Evolutionary conservation across 2,113 vertebrate species (phyloP).

Genomic region (Microtus oregoni): DNA sequence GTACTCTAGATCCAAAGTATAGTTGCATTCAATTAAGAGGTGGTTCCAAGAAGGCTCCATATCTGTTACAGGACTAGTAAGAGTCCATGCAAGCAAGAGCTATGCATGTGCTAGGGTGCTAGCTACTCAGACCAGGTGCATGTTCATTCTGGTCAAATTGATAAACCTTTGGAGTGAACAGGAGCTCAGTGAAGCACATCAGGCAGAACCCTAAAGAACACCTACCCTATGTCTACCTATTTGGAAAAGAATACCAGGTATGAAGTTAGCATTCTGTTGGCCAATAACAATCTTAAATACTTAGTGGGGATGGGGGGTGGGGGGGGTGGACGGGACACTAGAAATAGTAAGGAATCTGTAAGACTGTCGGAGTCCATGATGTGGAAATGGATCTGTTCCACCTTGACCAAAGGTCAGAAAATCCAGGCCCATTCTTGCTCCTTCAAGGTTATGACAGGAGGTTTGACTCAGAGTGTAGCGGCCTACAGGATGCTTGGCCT

Average conservation of each 20-base stretch:
- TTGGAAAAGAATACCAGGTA: neutral
- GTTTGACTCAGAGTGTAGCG: too few relatives aligned
- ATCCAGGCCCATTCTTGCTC: too few relatives aligned
- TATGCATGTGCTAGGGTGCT: rapidly evolving
- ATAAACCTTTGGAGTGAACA: neutral
- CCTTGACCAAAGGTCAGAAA: too few relatives aligned
- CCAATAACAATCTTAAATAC: neutral
- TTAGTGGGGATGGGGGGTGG: neutral
- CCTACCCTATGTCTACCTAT: neutral
- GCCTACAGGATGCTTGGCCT: too few relatives aligned
- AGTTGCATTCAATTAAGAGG: neutral
- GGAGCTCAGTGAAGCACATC: neutral
- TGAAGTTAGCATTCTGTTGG: neutral
- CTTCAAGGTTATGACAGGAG: too few relatives aligned
- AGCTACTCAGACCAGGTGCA: neutral
- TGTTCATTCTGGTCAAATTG: neutral
- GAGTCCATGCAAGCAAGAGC: neutral
- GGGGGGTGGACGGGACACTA: too few relatives aligned
- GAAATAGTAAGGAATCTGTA: neutral
- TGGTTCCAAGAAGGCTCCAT: neutral
- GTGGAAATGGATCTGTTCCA: too few relatives aligned
- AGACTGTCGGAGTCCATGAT: too few relatives aligned
- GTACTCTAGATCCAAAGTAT: neutral
- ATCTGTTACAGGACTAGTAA: neutral
- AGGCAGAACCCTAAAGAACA: neutral